Evolutionary conservation across 2,888 invertebrate species (phyloP), one percentile per base, ranked within the genome.

Genomic region (Ennomos quercinarius): DNA sequence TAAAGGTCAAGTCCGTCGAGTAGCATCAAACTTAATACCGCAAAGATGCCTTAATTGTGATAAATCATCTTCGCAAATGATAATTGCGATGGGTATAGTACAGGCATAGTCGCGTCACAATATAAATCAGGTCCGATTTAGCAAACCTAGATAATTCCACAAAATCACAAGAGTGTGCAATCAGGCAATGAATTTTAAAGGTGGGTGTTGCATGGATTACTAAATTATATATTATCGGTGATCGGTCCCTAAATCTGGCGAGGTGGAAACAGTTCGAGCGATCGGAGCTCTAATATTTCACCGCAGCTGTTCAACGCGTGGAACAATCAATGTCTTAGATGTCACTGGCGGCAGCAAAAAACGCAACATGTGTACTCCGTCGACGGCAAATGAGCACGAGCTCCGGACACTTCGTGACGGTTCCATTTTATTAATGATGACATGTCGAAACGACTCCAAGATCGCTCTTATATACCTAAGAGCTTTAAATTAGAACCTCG

Each of bases 121-220:
- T 73, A 87, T 90, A 86, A 90, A 89, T 89, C 86, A 84, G 72
- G 76, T 75, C 75, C 72, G 72, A 80, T 77, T 87, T 84, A 82
- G 84, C 78, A 78, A 84, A 83, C 77, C 75, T 79, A 70, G 78
- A 86, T 86, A 86, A 84, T 85, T 81, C 82, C 76, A 84, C 73
- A 88, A 87, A 91, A 89, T 88, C 86, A 86, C 79, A 42, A 73
- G 77, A 75, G 75, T 80, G 76, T 82, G 84, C 84, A 84, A 85
- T 84, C 81, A 80, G 78, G 84, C 81, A 81, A 80, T 82, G 78
- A 83, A 84, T 83, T 77, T 79, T 80, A 72, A 71, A 78, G 76
- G 89, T 89, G 89, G 90, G 89, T 83, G 89, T 86, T 75, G 75
- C 68, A 75, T 72, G 78, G 77, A 83, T 84, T 82, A 80, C 80